Conservation (phyloP, 2,888 invertebrate species). For the Chaetogeoica ovagalla region DNA sequence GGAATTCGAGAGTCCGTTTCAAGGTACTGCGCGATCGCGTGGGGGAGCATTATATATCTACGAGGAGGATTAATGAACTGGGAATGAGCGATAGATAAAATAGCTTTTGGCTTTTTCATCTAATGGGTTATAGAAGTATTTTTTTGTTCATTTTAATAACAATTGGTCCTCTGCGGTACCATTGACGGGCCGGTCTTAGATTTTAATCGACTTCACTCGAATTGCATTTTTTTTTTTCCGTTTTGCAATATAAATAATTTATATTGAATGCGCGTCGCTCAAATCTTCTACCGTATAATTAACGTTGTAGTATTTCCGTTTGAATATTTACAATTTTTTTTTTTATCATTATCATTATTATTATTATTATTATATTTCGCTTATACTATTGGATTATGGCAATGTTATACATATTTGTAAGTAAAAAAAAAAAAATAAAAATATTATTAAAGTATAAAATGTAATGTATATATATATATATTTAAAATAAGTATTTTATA, state of each 20-base stretch:
- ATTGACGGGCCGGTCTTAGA: background rate
- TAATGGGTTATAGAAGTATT: slow-evolving; percentile 13
- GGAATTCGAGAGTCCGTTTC: slow-evolving; percentile 42
- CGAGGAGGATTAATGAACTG: slow-evolving; percentile 33
- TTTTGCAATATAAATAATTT: slow-evolving; percentile 7
- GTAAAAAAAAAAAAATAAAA: too few species aligned
- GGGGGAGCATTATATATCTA: background rate
- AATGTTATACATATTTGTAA: too few species aligned
- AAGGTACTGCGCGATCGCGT: background rate
- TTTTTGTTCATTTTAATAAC: background rate
- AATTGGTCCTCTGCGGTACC: background rate
- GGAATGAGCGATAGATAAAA: background rate
- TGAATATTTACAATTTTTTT: background rate
- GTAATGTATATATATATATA: too few species aligned
- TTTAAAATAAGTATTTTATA: too few species aligned
- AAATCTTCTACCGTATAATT: background rate
- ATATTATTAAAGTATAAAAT: too few species aligned
- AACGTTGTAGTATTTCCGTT: background rate
- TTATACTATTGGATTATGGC: background rate
- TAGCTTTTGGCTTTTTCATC: slow-evolving; percentile 20
- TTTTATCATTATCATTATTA: background rate
- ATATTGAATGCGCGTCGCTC: background rate
- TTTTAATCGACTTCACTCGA: background rate
- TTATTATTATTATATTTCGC: background rate
- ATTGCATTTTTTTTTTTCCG: background rate